Evolutionary conservation across 1,140 invertebrate genomes (phyloP), one percentile per base, ranked within the genome.

Genomic region (Panulirus ornatus): DNA sequence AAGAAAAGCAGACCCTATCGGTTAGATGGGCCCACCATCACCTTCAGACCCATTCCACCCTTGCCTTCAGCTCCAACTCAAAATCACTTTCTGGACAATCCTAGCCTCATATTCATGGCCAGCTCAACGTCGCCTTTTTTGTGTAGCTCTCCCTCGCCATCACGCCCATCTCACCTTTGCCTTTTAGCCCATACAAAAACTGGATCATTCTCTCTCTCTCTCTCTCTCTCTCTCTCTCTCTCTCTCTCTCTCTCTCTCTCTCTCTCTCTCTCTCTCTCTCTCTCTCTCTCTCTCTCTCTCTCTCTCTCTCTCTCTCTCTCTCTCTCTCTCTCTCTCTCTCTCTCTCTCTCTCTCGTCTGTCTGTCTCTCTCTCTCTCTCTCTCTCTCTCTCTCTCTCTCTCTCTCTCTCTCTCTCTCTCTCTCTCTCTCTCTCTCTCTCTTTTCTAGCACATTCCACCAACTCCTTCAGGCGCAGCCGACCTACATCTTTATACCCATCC

Each of bases 201-300:
- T n/a, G n/a, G n/a, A n/a, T n/a, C n/a, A n/a, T 58, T 22, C 51
- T 58, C 51, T 22, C 22, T 22, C 51, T 58, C 51, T 22, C 51
- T 58, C 51, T 58, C 51, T 58, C 51, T 58, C 51, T 58, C 51
- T 58, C 51, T 58, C 51, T 58, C 51, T 58, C 51, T 58, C 51
- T 58, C 51, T 58, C 51, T 58, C 51, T 58, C 51, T 58, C 51
- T 58, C 51, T 58, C 51, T 58, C 51, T 58, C 51, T 58, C 51
- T 58, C 51, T 58, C 51, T 58, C 51, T 58, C 51, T 58, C 51
- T 58, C 51, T 58, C 51, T 58, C 51, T 58, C 51, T 58, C 51
- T 58, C 51, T 58, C 51, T 58, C 51, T 58, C 51, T 58, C 51
- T 58, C 51, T 22, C 22, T 58, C 51, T 22, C 51, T 58, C 11